Percentiles rank a stretch among this genome's conserved stretches.
Evolutionary conservation across 2,113 vertebrate genomes (phyloP).

Genomic region (Rallus limicola): DNA sequence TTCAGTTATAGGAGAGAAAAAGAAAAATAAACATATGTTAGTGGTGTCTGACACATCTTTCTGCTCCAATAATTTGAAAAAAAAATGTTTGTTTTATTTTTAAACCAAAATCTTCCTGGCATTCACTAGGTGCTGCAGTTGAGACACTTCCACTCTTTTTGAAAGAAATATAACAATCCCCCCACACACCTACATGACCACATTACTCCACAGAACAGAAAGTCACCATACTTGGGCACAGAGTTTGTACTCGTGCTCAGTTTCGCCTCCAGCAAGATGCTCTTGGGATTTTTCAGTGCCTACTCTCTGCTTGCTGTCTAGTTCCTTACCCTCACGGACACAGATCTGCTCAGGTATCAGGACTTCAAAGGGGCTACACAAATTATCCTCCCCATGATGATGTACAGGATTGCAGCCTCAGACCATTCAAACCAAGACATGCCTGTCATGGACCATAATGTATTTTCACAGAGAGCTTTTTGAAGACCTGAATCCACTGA

Average conservation of each 20-base stretch:
- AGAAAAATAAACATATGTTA: constrained; percentile 81
- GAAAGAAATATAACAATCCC: neutral
- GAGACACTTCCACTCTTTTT: neutral
- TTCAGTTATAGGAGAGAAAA: constrained; percentile 69
- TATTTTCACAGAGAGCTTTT: neutral
- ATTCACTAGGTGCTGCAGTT: constrained; percentile 59
- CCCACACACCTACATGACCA: neutral
- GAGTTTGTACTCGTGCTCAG: too few relatives aligned
- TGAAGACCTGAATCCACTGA: neutral
- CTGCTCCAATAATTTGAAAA: constrained; percentile 70
- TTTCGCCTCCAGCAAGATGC: neutral
- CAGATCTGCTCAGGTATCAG: neutral
- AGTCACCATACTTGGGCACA: neutral
- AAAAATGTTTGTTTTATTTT: constrained; percentile 74
- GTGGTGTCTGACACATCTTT: constrained; percentile 79
- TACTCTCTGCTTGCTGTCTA: neutral
- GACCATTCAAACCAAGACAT: neutral
- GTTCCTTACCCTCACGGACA: neutral
- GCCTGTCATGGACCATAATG: neutral
- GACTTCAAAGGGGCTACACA: neutral
- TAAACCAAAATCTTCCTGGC: constrained; percentile 70
- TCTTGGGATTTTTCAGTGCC: neutral
- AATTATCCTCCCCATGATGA: neutral
- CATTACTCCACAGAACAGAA: neutral
- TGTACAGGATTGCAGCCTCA: neutral